A percentile compares a stretch with the other conserved stretches of the same genome.
Evolutionary conservation across 2,888 invertebrate genomes (phyloP).

Genomic region (Caenorhabditis sp.): DNA sequence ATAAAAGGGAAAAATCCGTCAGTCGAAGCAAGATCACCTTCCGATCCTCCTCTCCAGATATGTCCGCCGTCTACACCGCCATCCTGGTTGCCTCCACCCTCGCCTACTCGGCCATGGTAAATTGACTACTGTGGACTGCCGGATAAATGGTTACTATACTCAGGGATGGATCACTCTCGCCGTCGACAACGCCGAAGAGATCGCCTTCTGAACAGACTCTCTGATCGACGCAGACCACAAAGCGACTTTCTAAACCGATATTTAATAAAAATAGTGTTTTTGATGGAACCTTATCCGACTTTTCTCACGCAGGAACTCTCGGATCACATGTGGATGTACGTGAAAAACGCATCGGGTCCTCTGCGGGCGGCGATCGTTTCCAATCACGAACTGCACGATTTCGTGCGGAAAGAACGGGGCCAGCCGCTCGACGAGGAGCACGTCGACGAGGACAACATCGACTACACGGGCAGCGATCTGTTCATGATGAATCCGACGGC

Average conservation of each 20-base stretch:
- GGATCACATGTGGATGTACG: conserved; percentile 20
- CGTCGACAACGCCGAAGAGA: too few relatives aligned
- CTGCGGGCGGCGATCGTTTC: conserved; percentile 42
- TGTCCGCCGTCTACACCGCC: conserved; percentile 14
- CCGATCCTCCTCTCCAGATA: conserved; percentile 1
- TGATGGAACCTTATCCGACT: too few relatives aligned
- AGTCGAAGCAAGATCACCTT: neutral
- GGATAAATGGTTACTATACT: too few relatives aligned
- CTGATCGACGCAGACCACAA: too few relatives aligned
- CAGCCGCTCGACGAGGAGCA: conserved; percentile 15
- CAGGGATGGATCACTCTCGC: too few relatives aligned
- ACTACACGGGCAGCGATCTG: too few relatives aligned
- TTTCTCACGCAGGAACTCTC: too few relatives aligned
- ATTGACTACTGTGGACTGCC: too few relatives aligned
- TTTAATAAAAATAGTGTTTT: too few relatives aligned
- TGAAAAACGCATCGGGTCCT: conserved; percentile 41
- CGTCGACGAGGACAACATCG: conserved; percentile 18
- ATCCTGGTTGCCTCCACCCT: conserved; percentile 16
- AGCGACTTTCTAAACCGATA: too few relatives aligned
- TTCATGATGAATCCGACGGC: neutral
- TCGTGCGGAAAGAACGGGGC: conserved; percentile 19
- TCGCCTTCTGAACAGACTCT: too few relatives aligned
- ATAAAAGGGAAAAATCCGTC: conserved; percentile 2
- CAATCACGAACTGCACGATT: conserved; percentile 47
- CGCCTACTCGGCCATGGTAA: conserved; percentile 16